Evolutionary conservation across 2,888 invertebrate genomes (phyloP).

Genomic region (Drosophila cracens): DNA sequence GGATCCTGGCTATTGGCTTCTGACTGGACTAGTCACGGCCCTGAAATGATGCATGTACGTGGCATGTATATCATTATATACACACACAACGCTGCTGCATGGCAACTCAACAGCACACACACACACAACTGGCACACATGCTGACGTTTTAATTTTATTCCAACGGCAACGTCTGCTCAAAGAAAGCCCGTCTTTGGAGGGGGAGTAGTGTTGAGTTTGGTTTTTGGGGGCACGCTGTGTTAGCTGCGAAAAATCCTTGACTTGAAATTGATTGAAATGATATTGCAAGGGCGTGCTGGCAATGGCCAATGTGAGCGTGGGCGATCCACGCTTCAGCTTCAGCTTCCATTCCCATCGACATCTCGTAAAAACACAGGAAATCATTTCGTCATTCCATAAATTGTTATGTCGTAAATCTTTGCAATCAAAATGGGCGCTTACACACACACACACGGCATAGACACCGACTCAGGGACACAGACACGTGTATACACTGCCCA

Average conservation of each 20-base stretch:
- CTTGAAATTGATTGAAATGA: slow-evolving; percentile 81
- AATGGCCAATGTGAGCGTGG: slow-evolving; percentile 60
- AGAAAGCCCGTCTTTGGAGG: not conserved
- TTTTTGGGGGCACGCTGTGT: not conserved
- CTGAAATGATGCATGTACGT: slow-evolving; percentile 73
- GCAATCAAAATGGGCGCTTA: slow-evolving; percentile 70
- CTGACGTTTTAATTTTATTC: slow-evolving; percentile 82
- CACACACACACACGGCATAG: slow-evolving; percentile 11
- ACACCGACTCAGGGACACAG: slow-evolving; percentile 1
- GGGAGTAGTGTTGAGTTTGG: not conserved
- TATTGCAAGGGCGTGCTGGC: slow-evolving; percentile 77
- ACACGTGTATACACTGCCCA: slow-evolving; percentile 8
- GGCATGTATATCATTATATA: slow-evolving; percentile 77
- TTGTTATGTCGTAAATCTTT: slow-evolving; percentile 81
- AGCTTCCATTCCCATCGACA: slow-evolving; percentile 17
- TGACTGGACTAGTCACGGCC: slow-evolving; percentile 70
- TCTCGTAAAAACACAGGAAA: slow-evolving; percentile 78
- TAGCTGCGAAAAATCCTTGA: slow-evolving; percentile 60
- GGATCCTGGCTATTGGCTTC: slow-evolving; percentile 10
- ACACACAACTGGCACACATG: slow-evolving; percentile 39
- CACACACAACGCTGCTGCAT: slow-evolving; percentile 31
- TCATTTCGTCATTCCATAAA: slow-evolving; percentile 82
- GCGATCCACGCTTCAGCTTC: slow-evolving; percentile 34
- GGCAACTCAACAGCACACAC: slow-evolving; percentile 43
- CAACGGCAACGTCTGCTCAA: slow-evolving; percentile 29